Conservation (phyloP, 2,113 vertebrate genomes). For the Silurus asotus region DNA sequence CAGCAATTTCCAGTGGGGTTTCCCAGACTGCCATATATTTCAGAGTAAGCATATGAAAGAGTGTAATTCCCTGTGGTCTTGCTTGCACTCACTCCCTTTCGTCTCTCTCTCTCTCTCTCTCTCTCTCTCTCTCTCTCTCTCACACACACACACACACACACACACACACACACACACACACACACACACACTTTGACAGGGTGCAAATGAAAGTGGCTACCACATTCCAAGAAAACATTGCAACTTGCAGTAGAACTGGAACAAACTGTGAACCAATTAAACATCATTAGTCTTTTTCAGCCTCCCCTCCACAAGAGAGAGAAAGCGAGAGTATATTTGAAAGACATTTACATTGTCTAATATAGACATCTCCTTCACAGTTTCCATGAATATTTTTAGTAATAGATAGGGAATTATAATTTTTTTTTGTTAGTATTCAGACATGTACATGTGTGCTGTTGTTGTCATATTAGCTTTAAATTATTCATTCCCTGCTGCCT, state of each 20-base stretch:
- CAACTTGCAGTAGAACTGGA: conserved; percentile 44
- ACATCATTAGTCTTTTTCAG: conserved; percentile 54
- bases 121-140: neutral
- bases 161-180: conserved; percentile 38
- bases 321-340: neutral
- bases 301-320: neutral
- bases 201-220: conserved; percentile 56
- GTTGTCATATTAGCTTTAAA: conserved; percentile 31
- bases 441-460: neutral
- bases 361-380: neutral
- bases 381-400: neutral
- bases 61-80: conserved; percentile 31
- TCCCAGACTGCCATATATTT: neutral
- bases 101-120: neutral
- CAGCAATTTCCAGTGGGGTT: neutral
- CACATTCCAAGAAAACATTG: conserved; percentile 52
- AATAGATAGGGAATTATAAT: too few relatives aligned
- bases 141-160: conserved; percentile 33
- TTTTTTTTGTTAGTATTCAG: neutral
- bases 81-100: neutral
- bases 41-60: conserved; percentile 48
- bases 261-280: conserved; percentile 55
- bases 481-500: conserved; percentile 38
- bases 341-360: neutral
- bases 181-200: conserved; percentile 44